Evolutionary conservation across 2,888 invertebrate genomes (phyloP).

Genomic region (Ochropleura leucogaster): DNA sequence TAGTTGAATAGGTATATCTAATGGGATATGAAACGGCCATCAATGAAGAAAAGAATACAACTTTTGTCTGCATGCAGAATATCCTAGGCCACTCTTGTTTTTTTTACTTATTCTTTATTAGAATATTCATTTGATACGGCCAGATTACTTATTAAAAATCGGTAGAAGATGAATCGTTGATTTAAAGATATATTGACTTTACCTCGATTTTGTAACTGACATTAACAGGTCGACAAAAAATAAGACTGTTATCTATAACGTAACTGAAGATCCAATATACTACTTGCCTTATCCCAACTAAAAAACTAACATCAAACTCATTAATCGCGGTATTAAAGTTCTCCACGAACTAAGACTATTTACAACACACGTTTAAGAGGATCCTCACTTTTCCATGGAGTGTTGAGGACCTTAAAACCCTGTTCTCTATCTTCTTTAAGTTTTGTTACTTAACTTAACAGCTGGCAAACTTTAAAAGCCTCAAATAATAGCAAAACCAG

Average conservation of each 20-base stretch:
- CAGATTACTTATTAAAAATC: background rate
- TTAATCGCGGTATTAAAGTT: no score
- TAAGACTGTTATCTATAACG: no score
- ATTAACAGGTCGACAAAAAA: background rate
- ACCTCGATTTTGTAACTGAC: background rate
- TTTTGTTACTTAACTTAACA: background rate
- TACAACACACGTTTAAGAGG: no score
- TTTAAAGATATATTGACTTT: background rate
- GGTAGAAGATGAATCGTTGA: background rate
- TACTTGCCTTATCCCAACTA: no score
- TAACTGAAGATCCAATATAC: no score
- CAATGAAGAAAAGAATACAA: background rate
- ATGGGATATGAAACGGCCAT: background rate
- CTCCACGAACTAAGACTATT: no score
- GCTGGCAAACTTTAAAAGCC: conserved; percentile 4
- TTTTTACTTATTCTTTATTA: background rate
- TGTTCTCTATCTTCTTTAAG: no score
- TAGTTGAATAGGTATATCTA: background rate
- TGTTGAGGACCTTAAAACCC: no score
- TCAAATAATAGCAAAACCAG: conserved; percentile 2
- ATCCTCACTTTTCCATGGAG: no score
- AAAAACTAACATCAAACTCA: no score
- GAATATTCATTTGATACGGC: background rate
- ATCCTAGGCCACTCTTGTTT: background rate
- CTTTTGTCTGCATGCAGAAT: background rate